Evolutionary conservation across 2,113 vertebrate species (phyloP).

Genomic region (Girardinichthys multiradiatus): DNA sequence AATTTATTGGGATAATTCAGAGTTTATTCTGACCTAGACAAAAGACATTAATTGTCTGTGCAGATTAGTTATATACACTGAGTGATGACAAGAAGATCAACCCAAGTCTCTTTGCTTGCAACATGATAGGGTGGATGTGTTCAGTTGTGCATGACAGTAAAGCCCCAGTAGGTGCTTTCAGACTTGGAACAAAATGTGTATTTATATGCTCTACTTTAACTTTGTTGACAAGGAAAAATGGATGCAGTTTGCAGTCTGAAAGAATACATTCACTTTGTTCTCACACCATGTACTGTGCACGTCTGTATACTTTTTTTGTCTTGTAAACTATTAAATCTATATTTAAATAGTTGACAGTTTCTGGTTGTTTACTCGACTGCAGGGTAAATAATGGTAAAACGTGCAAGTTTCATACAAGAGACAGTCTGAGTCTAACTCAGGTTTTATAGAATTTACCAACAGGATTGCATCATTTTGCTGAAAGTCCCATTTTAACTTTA

Average conservation of each 20-base stretch:
- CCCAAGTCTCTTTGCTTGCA: slow-evolving; percentile 32
- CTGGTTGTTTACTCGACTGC: not conserved
- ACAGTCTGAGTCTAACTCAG: not conserved
- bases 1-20: slow-evolving; percentile 9
- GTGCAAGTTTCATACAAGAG: not conserved
- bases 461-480: slow-evolving; percentile 9
- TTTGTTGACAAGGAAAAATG: slow-evolving; percentile 29
- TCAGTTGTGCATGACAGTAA: slow-evolving; percentile 37
- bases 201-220: slow-evolving; percentile 48
- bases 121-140: slow-evolving; percentile 21
- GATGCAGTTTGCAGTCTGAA: slow-evolving; percentile 49
- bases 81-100: slow-evolving; percentile 44
- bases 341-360: not conserved
- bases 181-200: slow-evolving; percentile 36
- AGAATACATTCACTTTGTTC: slow-evolving; percentile 23
- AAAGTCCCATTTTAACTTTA: slow-evolving; percentile 36
- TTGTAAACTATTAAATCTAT: slow-evolving; percentile 50
- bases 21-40: slow-evolving; percentile 9
- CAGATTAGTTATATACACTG: slow-evolving; percentile 39
- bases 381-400: not conserved
- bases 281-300: slow-evolving; percentile 42
- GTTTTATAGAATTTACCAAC: not conserved
- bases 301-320: slow-evolving; percentile 25
- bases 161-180: slow-evolving; percentile 46
- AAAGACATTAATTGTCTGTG: slow-evolving; percentile 16